Percentiles rank a stretch among this genome's conserved stretches.
Evolutionary conservation across 1,140 invertebrate genomes (phyloP).

Genomic region (Euwallacea similis): DNA sequence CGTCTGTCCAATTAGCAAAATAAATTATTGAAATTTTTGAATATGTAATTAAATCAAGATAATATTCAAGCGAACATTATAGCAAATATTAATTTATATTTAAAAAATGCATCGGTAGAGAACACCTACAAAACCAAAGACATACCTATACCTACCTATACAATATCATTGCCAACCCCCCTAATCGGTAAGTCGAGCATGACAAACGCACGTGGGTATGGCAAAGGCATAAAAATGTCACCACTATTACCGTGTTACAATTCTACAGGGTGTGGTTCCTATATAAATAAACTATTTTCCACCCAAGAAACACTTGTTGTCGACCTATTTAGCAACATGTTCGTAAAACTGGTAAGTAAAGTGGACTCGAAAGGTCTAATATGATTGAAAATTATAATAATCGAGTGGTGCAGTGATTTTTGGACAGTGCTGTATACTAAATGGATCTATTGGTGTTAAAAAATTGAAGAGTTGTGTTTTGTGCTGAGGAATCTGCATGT

Average conservation of each 20-base stretch:
- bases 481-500: no score
- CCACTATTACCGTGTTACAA: slow-evolving; percentile 25
- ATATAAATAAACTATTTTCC: slow-evolving; percentile 48
- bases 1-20: no score
- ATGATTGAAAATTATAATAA: no score
- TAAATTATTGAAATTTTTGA: no score
- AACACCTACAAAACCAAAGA: slow-evolving; percentile 15
- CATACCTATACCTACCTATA: not conserved
- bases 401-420: no score
- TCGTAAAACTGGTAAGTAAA: slow-evolving; percentile 55
- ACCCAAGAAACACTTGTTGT: slow-evolving; percentile 35
- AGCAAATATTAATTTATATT: no score
- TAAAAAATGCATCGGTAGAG: not conserved
- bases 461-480: no score
- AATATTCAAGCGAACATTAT: no score
- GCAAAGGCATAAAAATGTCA: slow-evolving; percentile 33
- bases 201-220: slow-evolving; percentile 27
- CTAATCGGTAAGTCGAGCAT: slow-evolving; percentile 10
- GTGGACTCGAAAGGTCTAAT: not conserved
- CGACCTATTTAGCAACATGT: slow-evolving; percentile 51
- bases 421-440: no score
- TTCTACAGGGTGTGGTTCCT: slow-evolving; percentile 49
- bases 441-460: no score
- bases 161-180: slow-evolving; percentile 30
- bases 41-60: no score